These are phyloP conservation scores for Catalaphyllia jardinei DNA, from an alignment of 64 coral and sea anemone species.

Conservation along the genomic window DNA sequence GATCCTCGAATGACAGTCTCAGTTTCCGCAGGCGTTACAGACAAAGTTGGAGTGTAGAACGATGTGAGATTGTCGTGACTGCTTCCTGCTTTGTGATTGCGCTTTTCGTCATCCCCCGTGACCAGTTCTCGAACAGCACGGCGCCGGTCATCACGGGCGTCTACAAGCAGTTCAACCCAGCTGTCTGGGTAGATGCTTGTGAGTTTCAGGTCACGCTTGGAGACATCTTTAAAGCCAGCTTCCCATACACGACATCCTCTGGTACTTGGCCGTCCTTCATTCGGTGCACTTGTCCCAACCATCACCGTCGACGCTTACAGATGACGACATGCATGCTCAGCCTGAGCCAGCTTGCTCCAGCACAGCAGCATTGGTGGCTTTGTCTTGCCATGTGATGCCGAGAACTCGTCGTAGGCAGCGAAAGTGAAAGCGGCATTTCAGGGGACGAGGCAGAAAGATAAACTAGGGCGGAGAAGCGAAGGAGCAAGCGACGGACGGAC, in stretches of 20 bases:
- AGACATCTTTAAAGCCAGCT: neutral
- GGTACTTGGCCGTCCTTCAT: constrained; percentile 1
- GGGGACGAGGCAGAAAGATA: too few relatives aligned
- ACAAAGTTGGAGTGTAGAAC: neutral
- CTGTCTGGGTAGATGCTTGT: neutral
- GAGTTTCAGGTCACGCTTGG: neutral
- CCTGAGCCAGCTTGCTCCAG: too few relatives aligned
- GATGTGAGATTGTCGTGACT: neutral
- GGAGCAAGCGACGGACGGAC: too few relatives aligned
- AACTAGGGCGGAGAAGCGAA: too few relatives aligned
- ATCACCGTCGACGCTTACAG: neutral
- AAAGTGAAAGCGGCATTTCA: too few relatives aligned
- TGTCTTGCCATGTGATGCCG: too few relatives aligned
- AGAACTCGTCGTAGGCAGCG: too few relatives aligned
- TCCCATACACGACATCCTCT: neutral
- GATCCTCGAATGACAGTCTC: neutral
- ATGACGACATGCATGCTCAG: neutral
- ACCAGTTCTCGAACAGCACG: neutral
- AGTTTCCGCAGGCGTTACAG: neutral
- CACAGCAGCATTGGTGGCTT: too few relatives aligned
- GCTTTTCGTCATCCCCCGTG: neutral
- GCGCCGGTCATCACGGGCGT: neutral
- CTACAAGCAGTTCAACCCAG: neutral
- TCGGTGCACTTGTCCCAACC: constrained; percentile 14
- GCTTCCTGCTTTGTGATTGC: neutral